Percentiles rank a stretch among this genome's conserved stretches.
Conservation (phyloP, 2,888 invertebrate genomes). For the Spodoptera exigua region DNA sequence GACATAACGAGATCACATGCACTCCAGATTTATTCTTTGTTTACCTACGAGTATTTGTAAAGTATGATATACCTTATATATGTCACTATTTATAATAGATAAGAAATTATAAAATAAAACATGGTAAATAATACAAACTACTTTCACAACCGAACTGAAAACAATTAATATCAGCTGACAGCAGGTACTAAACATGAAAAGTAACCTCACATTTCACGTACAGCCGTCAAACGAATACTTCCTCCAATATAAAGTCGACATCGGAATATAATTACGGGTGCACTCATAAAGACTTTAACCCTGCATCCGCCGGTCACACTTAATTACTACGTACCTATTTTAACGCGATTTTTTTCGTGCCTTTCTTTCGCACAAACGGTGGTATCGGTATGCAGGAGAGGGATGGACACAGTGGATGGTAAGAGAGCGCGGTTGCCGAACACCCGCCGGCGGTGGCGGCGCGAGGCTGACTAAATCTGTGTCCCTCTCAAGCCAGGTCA, state of each 20-base stretch:
- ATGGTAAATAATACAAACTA: slow-evolving; percentile 6
- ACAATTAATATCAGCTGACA: slow-evolving; percentile 54
- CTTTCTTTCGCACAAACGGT: slow-evolving; percentile 72
- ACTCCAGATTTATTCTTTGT: slow-evolving; percentile 21
- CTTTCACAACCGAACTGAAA: slow-evolving; percentile 16
- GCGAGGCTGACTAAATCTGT: slow-evolving; percentile 88
- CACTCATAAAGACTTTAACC: slow-evolving; percentile 66
- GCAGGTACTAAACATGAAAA: slow-evolving; percentile 49
- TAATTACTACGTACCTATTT: slow-evolving; percentile 65
- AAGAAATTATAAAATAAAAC: not conserved
- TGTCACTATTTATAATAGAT: too few species aligned
- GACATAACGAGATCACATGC: not conserved
- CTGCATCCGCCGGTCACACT: slow-evolving; percentile 65
- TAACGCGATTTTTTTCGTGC: slow-evolving; percentile 55
- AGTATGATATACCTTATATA: too few species aligned
- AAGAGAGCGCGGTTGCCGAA: slow-evolving; percentile 60
- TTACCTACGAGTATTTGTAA: slow-evolving; percentile 10
- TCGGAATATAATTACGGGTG: slow-evolving; percentile 55
- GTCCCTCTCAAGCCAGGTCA: slow-evolving; percentile 84
- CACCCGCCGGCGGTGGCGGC: slow-evolving; percentile 80
- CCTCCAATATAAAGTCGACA: slow-evolving; percentile 26
- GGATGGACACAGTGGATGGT: slow-evolving; percentile 67
- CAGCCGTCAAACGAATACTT: slow-evolving; percentile 20
- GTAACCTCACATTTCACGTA: slow-evolving; percentile 56
- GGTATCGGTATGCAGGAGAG: slow-evolving; percentile 68